phyloP scores from a whole-genome alignment of 2,797 vertebrate species.

The Lepilemur septentrionalis region DNA sequence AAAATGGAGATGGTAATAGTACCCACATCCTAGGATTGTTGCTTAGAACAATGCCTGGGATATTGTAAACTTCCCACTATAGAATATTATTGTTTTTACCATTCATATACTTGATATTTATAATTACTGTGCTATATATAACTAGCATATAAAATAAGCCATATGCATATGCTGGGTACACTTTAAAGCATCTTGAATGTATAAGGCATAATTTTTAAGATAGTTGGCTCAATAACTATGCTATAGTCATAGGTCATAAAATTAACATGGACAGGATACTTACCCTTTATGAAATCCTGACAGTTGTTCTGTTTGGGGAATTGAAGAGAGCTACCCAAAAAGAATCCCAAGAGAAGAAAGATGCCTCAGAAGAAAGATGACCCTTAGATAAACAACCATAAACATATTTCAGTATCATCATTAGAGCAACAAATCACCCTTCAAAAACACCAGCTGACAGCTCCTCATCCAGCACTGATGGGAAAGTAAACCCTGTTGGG shows the following conservation, averaged over 20 bases:
- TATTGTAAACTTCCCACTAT: not conserved
- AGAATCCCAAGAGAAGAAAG: conserved; percentile 56
- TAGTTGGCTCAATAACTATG: not conserved
- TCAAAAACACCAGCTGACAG: conserved; percentile 73
- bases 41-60: not conserved
- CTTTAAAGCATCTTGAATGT: conserved; percentile 5
- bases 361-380: conserved; percentile 68
- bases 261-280: conserved; percentile 26
- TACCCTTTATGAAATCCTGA: conserved; percentile 39
- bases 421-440: conserved; percentile 69
- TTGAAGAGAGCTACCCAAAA: conserved; percentile 30
- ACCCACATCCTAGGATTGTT: not conserved
- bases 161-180: too few species aligned
- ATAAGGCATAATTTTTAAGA: conserved; percentile 2
- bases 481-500: conserved; percentile 60
- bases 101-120: not conserved
- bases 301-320: conserved; percentile 43
- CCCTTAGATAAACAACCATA: conserved; percentile 70
- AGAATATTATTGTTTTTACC: not conserved
- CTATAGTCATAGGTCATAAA: conserved; percentile 55
- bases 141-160: not conserved
- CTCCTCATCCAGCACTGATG: conserved; percentile 60
- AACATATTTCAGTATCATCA: conserved; percentile 70
- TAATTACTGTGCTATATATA: not conserved
- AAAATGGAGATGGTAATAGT: not conserved